Base-by-base conservation (phyloP, 2,113 vertebrate species). In the Ciconia maguari region DNA sequence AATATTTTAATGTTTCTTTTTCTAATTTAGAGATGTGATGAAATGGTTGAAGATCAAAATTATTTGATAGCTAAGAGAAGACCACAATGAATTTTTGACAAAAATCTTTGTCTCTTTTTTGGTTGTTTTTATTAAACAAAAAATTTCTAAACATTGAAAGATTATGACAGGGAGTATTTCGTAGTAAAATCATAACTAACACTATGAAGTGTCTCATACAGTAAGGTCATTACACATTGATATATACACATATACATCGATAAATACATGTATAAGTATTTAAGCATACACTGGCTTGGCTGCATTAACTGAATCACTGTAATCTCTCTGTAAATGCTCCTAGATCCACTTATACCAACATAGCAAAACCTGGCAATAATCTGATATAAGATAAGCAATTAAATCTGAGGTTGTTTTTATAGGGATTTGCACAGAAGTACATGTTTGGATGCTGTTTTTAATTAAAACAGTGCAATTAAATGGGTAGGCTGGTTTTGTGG, bases 281-380 rank as follows among this genome's bases (percentile, higher is more conserved):
- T 76, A 52, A 68, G 48, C 38, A 51, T n/a, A 64, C 18, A 16
- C 13, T 55, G 52, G 18, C 34, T 41, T 77, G 41, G 26, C 66
- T 94, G 29, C 44, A 48, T 60, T n/a, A 74, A 52, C 18, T 54
- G 77, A 66, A 38, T 84, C 65, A 27, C 34, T 44, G 1, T 44
- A 81, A 87, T 76, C 42, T 79, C 64, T 58, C 60, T 82, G 57
- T 48, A 82, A 89, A 91, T 34, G 32, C 21, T 89, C 48, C 69
- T 68, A 68, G n/a, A 81, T 58, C 60, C 60, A 48, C 78, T 89
- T 62, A 58, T 44, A 92, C 30, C 51, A 81, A 74, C 32, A 88
- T 85, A 87, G 36, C 62, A 92, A 91, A 96, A 87, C 49, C 32
- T 94, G 72, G 36, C 85, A 93, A 85, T 85, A 82, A 68, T 55